Evolutionary conservation across 1,140 invertebrate genomes (phyloP), one percentile per base, ranked within the genome.

Genomic region (Yoshiicerus persimilis): DNA sequence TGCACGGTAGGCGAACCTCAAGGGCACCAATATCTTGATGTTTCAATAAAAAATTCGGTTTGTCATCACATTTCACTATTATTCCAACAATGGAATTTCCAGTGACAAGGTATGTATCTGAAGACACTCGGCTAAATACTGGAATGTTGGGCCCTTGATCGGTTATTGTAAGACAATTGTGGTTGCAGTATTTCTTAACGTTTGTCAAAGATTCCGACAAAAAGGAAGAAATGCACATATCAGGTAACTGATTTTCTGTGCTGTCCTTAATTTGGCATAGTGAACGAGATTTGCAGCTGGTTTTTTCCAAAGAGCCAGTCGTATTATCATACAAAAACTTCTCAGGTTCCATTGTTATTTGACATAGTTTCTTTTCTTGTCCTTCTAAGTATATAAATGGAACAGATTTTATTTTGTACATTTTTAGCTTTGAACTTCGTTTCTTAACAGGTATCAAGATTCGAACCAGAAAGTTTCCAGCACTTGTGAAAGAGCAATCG

Each of bases 1-100:
- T 70, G 30, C 89, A 89, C 9, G 87, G 87, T 20, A 89, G 77
- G 8, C n/a, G 66, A 80, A 89, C 66, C 84, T 89, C 70, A 10
- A 89, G 20, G 13, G 89, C 64, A 0, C 87, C 89, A 10, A 87
- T 38, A 16, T 87, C 66, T 10, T 47, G 34, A 70, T 88, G 87
- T n/a, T 66, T 23, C 10, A 87, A 8, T 3, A 80, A 0, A 16
- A 47, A 11, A 23, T 87, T 62, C 23, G 84, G 36, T 62, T 86
- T 89, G 4, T 47, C 83, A 20, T 75, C n/a, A 80, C 87, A 88
- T 86, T 87, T 87, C 4, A 86, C 13, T 3, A 75, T 2, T 16
- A 89, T 38, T 36, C 77, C 66, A 23, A 80, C 27, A 39, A 20
- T 66, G 8, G 75, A 64, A 84, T 62, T 86, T 66, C 89, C 89